phyloP scores from a whole-genome alignment of 2,113 vertebrate genomes.

The Lepus timidus region DNA sequence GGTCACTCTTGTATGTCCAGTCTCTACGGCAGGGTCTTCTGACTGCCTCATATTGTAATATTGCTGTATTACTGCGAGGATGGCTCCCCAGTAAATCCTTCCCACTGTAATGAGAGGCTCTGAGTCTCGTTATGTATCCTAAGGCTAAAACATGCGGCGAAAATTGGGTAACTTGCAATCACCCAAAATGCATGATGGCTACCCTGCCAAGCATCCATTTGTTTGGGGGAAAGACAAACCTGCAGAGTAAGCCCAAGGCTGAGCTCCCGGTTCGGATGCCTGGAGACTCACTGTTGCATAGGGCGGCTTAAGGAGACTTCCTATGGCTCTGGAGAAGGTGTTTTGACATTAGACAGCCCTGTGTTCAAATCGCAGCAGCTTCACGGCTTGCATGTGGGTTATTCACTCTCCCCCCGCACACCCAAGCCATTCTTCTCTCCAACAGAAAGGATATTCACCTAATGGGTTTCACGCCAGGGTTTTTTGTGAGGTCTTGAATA shows the following conservation, averaged over 20 bases:
- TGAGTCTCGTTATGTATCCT: not conserved
- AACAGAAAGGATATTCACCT: not conserved
- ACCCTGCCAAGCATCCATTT: not conserved
- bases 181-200: rapidly evolving
- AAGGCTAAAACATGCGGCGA: not conserved
- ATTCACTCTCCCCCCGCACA: not conserved
- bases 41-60: rapidly evolving
- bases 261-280: not conserved
- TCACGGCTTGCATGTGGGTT: not conserved
- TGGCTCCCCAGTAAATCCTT: too few relatives aligned
- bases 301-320: not conserved
- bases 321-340: not conserved
- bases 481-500: not conserved
- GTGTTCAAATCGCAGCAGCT: not conserved
- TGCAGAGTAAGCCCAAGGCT: rapidly evolving
- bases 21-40: not conserved
- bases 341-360: not conserved
- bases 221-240: not conserved
- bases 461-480: not conserved
- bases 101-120: not conserved
- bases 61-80: rapidly evolving
- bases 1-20: too few relatives aligned
- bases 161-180: rapidly evolving
- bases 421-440: not conserved
- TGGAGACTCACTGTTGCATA: rapidly evolving